Evolutionary conservation across 2,113 vertebrate species (phyloP), one percentile per base, ranked within the genome.

Genomic region (Donacobius atricapilla): DNA sequence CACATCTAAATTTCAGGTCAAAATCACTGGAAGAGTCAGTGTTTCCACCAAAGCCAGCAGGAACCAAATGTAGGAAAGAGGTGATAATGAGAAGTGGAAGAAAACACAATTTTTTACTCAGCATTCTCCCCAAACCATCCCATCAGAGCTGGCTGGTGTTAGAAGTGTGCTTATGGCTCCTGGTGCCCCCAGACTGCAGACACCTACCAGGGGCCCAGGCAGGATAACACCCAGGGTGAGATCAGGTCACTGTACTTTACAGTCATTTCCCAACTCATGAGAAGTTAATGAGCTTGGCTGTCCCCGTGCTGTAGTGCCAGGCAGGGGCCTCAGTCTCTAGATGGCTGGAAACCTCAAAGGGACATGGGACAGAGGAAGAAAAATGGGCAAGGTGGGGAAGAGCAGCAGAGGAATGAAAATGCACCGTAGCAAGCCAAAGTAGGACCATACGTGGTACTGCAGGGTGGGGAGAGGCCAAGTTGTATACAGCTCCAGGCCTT

Each of bases 121-220:
- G 9, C 1, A 0, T 28, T 2, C 15, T 10, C 13, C 17, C 0
- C 0, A 13, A 69, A 24, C 9, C 15, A 31, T 15, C 5, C 24
- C 21, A 39, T 18, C 24, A 51, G 17, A 27, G 23, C 25, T 57
- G 37, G 13, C 3, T 45, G 33, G 11, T 23, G 6, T 35, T 65
- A 30, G 45, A 48, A 50, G 10, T 1, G 0, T 28, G 11, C 11
- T 63, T 24, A 35, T 0, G 2, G 51, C 8, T 54, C 15, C 33
- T 42, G 30, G 15, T 54, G 30, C n/a, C 35, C 35, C 44, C 65
- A 69, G 39, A 20, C 27, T 64, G 27, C 4, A 9, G 31, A 42
- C 1, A 6, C 16, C 10, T 10, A 6, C 27, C 20, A 54, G 48
- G 25, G 45, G 3, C 27, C 9, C 31, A 48, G 31, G 54, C 17